Conservation (phyloP, 2,888 invertebrate genomes). For the Reticulitermes lucifugus region DNA sequence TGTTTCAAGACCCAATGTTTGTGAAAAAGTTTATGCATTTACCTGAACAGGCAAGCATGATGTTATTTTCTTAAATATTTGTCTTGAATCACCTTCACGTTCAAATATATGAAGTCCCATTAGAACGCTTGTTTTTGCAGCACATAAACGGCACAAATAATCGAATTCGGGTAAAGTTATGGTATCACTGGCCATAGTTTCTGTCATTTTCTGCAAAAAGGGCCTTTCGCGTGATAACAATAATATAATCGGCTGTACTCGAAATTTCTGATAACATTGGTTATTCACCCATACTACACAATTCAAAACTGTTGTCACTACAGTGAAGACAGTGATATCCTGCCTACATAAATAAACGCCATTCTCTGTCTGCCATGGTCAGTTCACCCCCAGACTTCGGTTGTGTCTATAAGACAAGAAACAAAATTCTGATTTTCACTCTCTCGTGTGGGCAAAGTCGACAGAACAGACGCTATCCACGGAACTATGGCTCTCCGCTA, state of each 20-base stretch:
- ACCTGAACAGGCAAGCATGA: conserved; percentile 70
- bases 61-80: conserved; percentile 70
- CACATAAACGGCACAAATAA: conserved; percentile 64
- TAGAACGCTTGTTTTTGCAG: conserved; percentile 62
- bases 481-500: conserved; percentile 7
- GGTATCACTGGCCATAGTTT: conserved; percentile 33
- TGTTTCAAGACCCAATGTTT: conserved; percentile 8
- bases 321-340: neutral
- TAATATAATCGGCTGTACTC: conserved; percentile 12
- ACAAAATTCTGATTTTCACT: neutral
- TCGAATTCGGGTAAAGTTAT: conserved; percentile 53
- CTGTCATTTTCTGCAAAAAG: conserved; percentile 28
- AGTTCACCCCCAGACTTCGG: neutral
- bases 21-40: conserved; percentile 53
- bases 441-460: neutral
- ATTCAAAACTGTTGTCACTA: neutral
- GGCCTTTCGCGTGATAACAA: neutral
- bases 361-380: neutral
- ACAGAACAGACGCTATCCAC: conserved; percentile 23
- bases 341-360: neutral
- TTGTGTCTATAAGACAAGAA: neutral
- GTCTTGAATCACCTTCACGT: conserved; percentile 65
- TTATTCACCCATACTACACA: neutral
- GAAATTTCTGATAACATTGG: conserved; percentile 29
- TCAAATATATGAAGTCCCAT: conserved; percentile 65